Percentiles rank a stretch among this genome's conserved stretches.
Evolutionary conservation across 2,113 vertebrate genomes (phyloP).

Genomic region (Callipepla squamata): DNA sequence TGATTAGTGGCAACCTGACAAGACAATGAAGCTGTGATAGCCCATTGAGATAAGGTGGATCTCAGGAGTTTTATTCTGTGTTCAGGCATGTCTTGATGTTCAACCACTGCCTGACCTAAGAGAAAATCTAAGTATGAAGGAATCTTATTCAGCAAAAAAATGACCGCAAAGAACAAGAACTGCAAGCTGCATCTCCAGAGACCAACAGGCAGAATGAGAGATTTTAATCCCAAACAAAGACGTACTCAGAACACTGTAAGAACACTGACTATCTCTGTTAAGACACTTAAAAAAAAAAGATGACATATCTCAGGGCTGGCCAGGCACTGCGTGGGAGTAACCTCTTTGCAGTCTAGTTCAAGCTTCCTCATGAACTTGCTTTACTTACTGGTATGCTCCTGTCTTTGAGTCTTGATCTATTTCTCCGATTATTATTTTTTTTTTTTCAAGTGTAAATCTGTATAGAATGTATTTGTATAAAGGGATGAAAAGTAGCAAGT

Average conservation of each 20-base stretch:
- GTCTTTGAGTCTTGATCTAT: background rate
- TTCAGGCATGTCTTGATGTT: background rate
- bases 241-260: background rate
- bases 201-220: background rate
- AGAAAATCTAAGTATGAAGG: background rate
- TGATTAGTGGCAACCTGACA: background rate
- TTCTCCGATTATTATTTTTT: background rate
- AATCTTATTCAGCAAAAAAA: background rate
- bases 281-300: background rate
- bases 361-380: background rate
- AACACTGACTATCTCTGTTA: background rate
- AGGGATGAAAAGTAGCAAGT: conserved; percentile 38
- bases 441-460: background rate
- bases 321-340: conserved; percentile 11
- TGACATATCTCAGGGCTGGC: background rate
- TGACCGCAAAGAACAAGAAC: background rate
- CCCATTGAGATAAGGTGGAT: background rate
- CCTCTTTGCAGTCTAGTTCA: conserved; percentile 2
- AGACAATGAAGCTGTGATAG: background rate
- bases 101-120: background rate
- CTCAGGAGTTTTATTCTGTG: background rate
- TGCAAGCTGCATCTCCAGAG: background rate
- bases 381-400: background rate
- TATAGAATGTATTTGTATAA: conserved; percentile 32
- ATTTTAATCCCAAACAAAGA: background rate